Percentiles rank a stretch among this genome's conserved stretches.
Evolutionary conservation across 1,140 invertebrate species (phyloP).

Genomic region (Ctenoplectra terminalis): DNA sequence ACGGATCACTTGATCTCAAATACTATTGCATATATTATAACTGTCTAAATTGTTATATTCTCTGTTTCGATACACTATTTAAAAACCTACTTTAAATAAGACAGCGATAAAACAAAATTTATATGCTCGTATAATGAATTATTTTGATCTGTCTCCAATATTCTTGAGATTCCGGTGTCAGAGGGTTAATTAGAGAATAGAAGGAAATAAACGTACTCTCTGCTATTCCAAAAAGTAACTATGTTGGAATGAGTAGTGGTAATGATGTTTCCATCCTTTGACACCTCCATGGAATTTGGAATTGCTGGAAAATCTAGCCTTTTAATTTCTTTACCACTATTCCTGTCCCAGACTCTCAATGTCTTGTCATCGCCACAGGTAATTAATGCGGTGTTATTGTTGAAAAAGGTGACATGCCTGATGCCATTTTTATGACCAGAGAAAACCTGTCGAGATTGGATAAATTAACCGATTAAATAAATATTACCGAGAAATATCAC

Average conservation of each 20-base stretch:
- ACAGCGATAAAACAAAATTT: too few relatives aligned
- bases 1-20: too few relatives aligned
- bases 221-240: conserved; percentile 81
- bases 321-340: conserved; percentile 90
- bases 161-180: too few relatives aligned
- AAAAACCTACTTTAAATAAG: too few relatives aligned
- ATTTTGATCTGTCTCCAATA: too few relatives aligned
- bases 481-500: conserved; percentile 4
- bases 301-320: conserved; percentile 92
- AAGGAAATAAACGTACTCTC: conserved; percentile 83
- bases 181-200: too few relatives aligned
- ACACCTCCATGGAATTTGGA: conserved; percentile 95
- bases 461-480: too few relatives aligned
- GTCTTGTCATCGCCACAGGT: conserved; percentile 97
- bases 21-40: too few relatives aligned
- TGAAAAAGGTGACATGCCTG: conserved; percentile 92
- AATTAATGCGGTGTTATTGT: conserved; percentile 91
- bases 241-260: conserved; percentile 89
- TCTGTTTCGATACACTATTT: too few relatives aligned
- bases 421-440: conserved; percentile 93
- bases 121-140: too few relatives aligned
- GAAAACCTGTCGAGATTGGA: conserved; percentile 84
- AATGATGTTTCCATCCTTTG: conserved; percentile 91
- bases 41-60: too few relatives aligned
- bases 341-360: conserved; percentile 92